A percentile compares a stretch with the other conserved stretches of the same genome.
phyloP scores from a whole-genome alignment of 1,140 invertebrate species.

The Drosophila pruinosa region DNA sequence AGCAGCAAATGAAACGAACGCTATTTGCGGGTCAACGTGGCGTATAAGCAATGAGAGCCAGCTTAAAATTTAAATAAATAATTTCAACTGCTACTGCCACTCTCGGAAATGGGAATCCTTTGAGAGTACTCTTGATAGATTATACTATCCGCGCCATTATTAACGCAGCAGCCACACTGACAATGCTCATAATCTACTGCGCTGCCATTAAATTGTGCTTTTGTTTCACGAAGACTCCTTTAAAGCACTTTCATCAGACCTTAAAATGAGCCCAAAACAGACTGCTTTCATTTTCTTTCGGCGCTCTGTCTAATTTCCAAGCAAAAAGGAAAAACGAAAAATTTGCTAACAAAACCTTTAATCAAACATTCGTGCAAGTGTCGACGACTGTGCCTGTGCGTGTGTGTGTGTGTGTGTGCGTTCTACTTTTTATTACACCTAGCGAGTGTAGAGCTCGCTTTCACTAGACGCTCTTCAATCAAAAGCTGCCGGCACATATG shows the following conservation, averaged over 20 bases:
- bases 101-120: neutral
- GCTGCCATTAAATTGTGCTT: neutral
- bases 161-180: neutral
- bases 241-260: neutral
- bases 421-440: constrained; percentile 16
- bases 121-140: neutral
- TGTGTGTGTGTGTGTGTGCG: neutral
- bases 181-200: neutral
- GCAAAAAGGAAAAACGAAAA: neutral
- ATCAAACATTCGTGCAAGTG: constrained; percentile 23
- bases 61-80: constrained; percentile 20
- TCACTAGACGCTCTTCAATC: constrained; percentile 60
- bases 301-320: neutral
- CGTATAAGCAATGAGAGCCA: constrained; percentile 31
- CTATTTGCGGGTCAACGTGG: constrained; percentile 19
- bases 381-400: neutral
- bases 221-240: neutral
- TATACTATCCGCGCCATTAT: neutral
- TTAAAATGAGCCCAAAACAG: neutral
- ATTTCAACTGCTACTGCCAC: constrained; percentile 1
- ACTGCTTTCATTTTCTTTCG: neutral
- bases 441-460: constrained; percentile 14
- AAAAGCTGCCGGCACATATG: constrained; percentile 71
- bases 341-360: constrained; percentile 13
- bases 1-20: neutral